Conservation (phyloP, 1,140 invertebrate genomes). For the Penaeus vannamei region DNA sequence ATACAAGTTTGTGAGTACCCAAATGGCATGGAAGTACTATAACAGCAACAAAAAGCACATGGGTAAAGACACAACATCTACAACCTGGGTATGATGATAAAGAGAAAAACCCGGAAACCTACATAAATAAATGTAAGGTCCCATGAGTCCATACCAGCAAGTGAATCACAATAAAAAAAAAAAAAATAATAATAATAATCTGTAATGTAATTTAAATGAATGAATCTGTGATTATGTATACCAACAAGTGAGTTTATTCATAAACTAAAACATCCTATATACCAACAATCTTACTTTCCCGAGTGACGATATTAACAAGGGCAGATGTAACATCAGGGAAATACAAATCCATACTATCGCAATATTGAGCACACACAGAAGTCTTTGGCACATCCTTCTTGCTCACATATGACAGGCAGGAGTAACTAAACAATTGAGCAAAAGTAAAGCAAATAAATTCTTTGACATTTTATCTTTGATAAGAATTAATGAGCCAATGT, state of each 20-base stretch:
- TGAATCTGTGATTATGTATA: constrained; percentile 5
- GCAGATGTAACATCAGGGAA: constrained; percentile 8
- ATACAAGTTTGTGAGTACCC: constrained; percentile 36
- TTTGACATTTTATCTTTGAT: constrained; percentile 51
- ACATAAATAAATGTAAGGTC: background rate
- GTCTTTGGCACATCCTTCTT: constrained; percentile 64
- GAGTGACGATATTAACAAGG: constrained; percentile 24
- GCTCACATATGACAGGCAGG: constrained; percentile 55
- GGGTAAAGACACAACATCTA: constrained; percentile 1
- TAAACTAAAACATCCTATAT: constrained; percentile 36
- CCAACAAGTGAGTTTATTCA: constrained; percentile 10
- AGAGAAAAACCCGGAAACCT: background rate
- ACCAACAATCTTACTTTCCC: constrained; percentile 38
- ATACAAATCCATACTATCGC: constrained; percentile 43
- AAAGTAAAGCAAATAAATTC: constrained; percentile 37
- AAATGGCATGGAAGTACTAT: constrained; percentile 17
- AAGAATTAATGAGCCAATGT: constrained; percentile 52
- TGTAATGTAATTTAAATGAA: too few species aligned
- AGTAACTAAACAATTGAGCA: constrained; percentile 59
- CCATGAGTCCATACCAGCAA: background rate
- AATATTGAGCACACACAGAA: constrained; percentile 57
- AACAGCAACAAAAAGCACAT: constrained; percentile 35
- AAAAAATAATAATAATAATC: too few species aligned
- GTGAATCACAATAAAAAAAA: background rate
- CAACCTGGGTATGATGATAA: too few species aligned